Percentiles rank a stretch among this genome's conserved stretches.
phyloP scores from a whole-genome alignment of 2,797 vertebrate species.

The Typhlichthys eigenmanni region DNA sequence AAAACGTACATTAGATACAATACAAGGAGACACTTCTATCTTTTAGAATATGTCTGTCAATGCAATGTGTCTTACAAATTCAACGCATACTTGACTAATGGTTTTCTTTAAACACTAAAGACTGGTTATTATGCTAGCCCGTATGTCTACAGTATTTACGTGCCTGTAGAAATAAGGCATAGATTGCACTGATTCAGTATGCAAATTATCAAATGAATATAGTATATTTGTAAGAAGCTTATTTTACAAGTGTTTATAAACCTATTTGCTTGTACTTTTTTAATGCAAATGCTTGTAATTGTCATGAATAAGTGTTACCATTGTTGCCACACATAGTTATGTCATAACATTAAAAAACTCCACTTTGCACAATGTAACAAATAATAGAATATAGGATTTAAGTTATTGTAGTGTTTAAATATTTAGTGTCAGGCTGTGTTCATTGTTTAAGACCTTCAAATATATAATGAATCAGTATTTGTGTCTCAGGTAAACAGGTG shows the following conservation, averaged over 20 bases:
- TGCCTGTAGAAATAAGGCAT: conserved; percentile 16
- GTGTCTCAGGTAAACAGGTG: conserved; percentile 60
- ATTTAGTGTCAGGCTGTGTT: conserved; percentile 14
- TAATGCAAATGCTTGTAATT: conserved; percentile 10
- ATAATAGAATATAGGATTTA: conserved; percentile 24
- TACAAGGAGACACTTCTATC: conserved; percentile 25
- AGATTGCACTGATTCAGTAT: conserved; percentile 47
- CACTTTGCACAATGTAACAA: conserved; percentile 28
- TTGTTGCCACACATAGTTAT: not conserved
- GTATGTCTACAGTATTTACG: conserved; percentile 8
- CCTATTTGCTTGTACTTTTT: not conserved
- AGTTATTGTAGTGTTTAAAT: conserved; percentile 44
- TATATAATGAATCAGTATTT: conserved; percentile 38
- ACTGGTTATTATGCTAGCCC: conserved; percentile 2
- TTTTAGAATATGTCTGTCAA: conserved; percentile 53
- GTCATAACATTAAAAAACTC: conserved; percentile 15
- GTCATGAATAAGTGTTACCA: not conserved
- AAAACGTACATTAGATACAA: conserved; percentile 17
- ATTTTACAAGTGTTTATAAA: not conserved
- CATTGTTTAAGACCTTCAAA: conserved; percentile 23
- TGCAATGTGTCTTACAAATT: conserved; percentile 40
- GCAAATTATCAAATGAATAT: conserved; percentile 27
- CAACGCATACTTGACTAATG: conserved; percentile 29
- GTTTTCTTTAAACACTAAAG: conserved; percentile 16
- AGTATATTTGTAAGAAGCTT: conserved; percentile 20